Evolutionary conservation across 2,888 invertebrate species (phyloP).

Genomic region (Notodonta dromedarius): DNA sequence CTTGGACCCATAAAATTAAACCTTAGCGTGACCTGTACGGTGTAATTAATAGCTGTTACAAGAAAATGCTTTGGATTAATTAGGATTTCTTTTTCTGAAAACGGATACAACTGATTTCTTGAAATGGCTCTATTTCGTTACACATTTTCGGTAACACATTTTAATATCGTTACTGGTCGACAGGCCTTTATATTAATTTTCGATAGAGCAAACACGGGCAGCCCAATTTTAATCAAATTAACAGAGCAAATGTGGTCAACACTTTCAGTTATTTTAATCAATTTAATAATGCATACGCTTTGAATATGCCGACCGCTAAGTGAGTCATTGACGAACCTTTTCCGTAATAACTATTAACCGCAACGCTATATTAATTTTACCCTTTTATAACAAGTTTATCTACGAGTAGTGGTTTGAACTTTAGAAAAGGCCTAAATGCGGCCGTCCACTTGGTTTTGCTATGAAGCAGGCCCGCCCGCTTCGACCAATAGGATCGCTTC

Average conservation of each 20-base stretch:
- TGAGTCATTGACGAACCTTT: constrained; percentile 29
- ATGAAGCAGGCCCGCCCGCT: too few relatives aligned
- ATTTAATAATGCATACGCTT: constrained; percentile 37
- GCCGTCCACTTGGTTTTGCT: too few relatives aligned
- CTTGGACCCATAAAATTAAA: constrained; percentile 78
- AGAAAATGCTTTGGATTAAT: constrained; percentile 39
- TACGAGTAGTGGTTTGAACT: too few relatives aligned
- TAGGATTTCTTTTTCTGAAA: not conserved
- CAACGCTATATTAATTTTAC: not conserved
- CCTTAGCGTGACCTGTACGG: constrained; percentile 75
- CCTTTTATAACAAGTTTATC: too few relatives aligned
- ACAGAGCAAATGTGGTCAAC: constrained; percentile 29
- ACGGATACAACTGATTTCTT: too few relatives aligned
- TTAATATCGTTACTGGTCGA: not conserved
- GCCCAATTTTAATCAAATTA: constrained; percentile 40
- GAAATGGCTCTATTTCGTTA: too few relatives aligned
- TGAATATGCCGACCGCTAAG: constrained; percentile 26
- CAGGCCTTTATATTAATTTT: not conserved
- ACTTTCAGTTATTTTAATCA: constrained; percentile 34
- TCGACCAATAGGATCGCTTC: too few relatives aligned
- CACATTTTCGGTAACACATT: not conserved
- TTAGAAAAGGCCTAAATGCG: too few relatives aligned
- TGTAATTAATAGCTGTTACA: constrained; percentile 56
- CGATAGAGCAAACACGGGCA: constrained; percentile 20
- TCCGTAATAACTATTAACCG: constrained; percentile 13